Base-by-base conservation (phyloP, 1,140 invertebrate genomes). In the Pogonomyrmex californicus region DNA sequence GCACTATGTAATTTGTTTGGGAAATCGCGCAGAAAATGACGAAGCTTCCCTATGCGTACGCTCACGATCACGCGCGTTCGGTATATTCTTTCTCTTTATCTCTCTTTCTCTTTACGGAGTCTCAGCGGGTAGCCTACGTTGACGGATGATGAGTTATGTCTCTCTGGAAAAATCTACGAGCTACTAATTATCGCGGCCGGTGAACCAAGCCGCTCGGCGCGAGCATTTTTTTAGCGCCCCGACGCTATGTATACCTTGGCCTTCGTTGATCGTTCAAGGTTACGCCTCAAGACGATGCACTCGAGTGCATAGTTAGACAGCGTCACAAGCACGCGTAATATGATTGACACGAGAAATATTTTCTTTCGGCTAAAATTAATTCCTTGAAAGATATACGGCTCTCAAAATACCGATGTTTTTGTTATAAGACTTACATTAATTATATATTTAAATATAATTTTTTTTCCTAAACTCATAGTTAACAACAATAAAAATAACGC, bases 61-160 rank as follows among this genome's bases (percentile, higher is more conserved):
- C 54, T 54, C 47, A 12, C 41, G 41, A 38, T 58, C 56, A 5
- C 58, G 30, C 58, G 14, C 30, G 66, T 17, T 54, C 14, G n/a
- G 38, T 49, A 12, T 38, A 62, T 41, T 54, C 51, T 47, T 49
- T 36, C 17, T 47, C 44, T 47, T 30, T 71, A 7, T 44, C 7
- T 60, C 66, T 73, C 41, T 60, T 38, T 44, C 17, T 47, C 41
- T 82, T 17, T 10, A 2, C 36, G 49, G 63, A 33, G 36, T 23
- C 87, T 49, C 87, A 89, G 88, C 88, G 83, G 87, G 75, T 81
- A 85, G 85, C 30, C 33, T 60, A 82, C 85, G 71, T 87, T 89
- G 86, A 90, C 87, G 91, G 75, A 88, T 86, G 90, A 91, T 86
- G 87, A 91, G 90, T 88, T 71, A 76, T 63, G 71, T 90, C 70